These are phyloP conservation scores for Vanessa atalanta DNA, from an alignment of 1,140 invertebrate genomes.

Conservation along the genomic window DNA sequence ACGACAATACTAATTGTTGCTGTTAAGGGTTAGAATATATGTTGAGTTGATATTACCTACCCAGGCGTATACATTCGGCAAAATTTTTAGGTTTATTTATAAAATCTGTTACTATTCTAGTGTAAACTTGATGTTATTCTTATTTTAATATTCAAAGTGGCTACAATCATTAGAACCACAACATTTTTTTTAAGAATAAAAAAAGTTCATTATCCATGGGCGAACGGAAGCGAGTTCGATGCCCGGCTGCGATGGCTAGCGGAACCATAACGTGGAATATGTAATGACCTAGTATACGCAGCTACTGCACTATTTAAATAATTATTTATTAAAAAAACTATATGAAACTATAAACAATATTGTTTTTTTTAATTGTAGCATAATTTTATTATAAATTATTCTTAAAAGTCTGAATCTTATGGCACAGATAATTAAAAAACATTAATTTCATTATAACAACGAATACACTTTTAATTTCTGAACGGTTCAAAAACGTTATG, in stretches of 20 bases:
- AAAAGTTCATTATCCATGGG: constrained; percentile 37
- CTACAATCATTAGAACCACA: neutral
- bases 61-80: too few species aligned
- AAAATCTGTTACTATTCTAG: too few species aligned
- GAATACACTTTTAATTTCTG: neutral
- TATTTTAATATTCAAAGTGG: constrained; percentile 4
- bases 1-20: too few species aligned
- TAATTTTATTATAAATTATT: too few species aligned
- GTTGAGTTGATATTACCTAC: too few species aligned
- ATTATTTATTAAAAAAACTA: neutral
- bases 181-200: constrained; percentile 13
- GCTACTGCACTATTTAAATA: neutral
- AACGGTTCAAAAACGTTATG: constrained; percentile 13
- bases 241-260: constrained; percentile 52
- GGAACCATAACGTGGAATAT: constrained; percentile 59
- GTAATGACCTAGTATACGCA: constrained; percentile 46
- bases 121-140: neutral
- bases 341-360: neutral
- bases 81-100: too few species aligned
- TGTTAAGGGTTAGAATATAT: too few species aligned
- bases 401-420: too few species aligned
- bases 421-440: neutral
- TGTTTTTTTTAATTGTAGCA: too few species aligned
- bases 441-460: too few species aligned
- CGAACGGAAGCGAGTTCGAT: constrained; percentile 66